Evolutionary conservation across 2,113 vertebrate genomes (phyloP).

Genomic region (Patagioenas fasciata): DNA sequence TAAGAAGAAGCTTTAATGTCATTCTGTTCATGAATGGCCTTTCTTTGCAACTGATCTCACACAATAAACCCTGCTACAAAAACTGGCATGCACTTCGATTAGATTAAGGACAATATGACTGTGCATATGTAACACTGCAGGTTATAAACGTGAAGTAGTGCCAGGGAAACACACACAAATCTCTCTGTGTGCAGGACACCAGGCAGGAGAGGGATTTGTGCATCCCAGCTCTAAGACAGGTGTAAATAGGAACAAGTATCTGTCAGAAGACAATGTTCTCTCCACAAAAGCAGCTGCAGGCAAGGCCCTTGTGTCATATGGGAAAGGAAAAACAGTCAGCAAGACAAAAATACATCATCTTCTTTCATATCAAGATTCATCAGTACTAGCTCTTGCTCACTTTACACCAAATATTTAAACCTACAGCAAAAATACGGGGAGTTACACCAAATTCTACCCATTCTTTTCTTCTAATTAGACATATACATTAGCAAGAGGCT

Average conservation of each 20-base stretch:
- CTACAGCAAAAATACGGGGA: neutral
- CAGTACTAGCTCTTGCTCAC: neutral
- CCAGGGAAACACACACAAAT: neutral
- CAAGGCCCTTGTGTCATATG: neutral
- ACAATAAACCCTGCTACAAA: neutral
- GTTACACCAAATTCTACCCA: neutral
- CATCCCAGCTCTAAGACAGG: neutral
- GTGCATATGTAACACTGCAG: neutral
- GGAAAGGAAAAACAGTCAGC: neutral
- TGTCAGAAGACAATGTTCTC: neutral
- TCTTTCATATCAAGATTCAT: neutral
- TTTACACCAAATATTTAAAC: neutral
- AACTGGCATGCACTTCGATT: neutral
- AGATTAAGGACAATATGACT: neutral
- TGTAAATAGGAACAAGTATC: neutral
- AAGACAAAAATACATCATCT: neutral
- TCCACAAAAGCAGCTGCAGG: neutral
- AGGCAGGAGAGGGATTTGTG: neutral
- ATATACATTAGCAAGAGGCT: neutral
- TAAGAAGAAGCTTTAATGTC: neutral
- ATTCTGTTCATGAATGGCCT: neutral
- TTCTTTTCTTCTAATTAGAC: neutral
- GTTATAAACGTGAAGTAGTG: neutral
- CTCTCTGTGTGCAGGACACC: neutral
- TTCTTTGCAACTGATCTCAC: neutral